Conservation (phyloP, 2,113 vertebrate genomes). For the Anseranas semipalmata region DNA sequence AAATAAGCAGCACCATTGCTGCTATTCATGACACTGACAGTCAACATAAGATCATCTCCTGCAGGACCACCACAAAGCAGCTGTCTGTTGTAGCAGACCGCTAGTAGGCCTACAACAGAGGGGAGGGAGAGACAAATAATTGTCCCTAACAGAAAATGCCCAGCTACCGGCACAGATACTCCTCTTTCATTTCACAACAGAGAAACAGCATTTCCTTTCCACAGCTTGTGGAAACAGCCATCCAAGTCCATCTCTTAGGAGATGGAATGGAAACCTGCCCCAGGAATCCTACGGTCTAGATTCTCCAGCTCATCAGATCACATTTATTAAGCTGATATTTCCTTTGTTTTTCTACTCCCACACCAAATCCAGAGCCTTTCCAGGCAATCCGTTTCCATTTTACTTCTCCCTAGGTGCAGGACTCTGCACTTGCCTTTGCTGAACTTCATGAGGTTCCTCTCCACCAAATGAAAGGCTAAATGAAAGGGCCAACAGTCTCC, state of each 20-base stretch:
- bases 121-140: not conserved
- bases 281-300: not conserved
- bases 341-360: not conserved
- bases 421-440: no score
- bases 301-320: not conserved
- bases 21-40: not conserved
- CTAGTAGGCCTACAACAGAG: not conserved
- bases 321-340: not conserved
- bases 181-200: not conserved
- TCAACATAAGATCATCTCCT: not conserved
- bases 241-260: not conserved
- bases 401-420: no score
- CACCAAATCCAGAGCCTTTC: not conserved
- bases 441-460: no score
- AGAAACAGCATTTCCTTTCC: not conserved
- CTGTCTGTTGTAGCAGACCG: not conserved
- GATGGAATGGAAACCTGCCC: not conserved
- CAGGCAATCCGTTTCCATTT: not conserved
- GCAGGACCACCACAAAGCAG: not conserved
- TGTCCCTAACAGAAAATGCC: not conserved
- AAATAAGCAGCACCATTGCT: not conserved
- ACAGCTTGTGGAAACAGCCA: not conserved
- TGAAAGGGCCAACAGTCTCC: rapidly evolving
- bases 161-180: not conserved
- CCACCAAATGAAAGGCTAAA: not conserved